Evolutionary conservation across 2,797 vertebrate species (phyloP), one percentile per base, ranked within the genome.

Genomic region (Eutrigla gurnardus): DNA sequence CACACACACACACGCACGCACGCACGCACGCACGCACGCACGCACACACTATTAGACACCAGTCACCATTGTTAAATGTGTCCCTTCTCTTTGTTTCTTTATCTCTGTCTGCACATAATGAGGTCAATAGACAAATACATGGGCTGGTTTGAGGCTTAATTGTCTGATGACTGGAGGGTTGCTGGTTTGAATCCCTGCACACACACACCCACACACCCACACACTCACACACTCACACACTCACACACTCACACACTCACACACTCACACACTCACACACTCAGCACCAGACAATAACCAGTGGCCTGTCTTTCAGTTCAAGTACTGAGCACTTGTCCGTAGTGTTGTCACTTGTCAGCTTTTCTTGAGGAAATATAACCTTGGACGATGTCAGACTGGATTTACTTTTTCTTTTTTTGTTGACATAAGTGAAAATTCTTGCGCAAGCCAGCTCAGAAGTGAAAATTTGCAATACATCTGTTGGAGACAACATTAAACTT

Each of bases 1-100:
- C 25, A 25, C 25, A 25, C 25, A 25, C 25, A 25, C 25, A 25
- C 25, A 25, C 25, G 25, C 25, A 25, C 25, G 25, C 25, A 25
- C 25, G 2, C 25, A 25, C 25, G 2, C 25, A 25, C 2, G 25
- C 25, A 25, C 25, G 25, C 25, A 25, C 25, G 2, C 25, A 25
- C 25, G 25, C 25, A 25, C 25, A 81, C 73, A 85, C 73, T 33
- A 25, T 39, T 13, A 79, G 72, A 90, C 49, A 90, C 85, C 78
- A 91, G 83, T 90, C 85, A 83, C 73, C 57, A 89, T 88, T 91
- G 81, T 90, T 86, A 74, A 80, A 82, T 12, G 11, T 71, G 75
- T 78, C 78, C 59, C 62, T 65, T 59, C 65, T 74, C 67, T 52
- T 61, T 79, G 65, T 82, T 72, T 75, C 68, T 75, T 70, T 77